phyloP scores from a whole-genome alignment of 1,140 invertebrate genomes.

The Drosophila suzukii region DNA sequence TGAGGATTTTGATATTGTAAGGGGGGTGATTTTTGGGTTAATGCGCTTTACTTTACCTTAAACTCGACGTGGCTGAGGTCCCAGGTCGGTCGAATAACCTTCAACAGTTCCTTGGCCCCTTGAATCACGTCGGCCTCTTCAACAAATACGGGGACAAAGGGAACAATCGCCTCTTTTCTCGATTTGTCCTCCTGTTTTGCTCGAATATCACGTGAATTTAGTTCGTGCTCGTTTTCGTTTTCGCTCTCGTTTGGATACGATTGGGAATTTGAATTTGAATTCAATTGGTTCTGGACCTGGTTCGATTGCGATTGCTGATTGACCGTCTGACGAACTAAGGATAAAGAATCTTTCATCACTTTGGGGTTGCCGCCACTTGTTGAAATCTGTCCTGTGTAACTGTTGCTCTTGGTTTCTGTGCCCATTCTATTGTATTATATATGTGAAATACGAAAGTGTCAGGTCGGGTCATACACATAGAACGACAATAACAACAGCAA shows the following conservation, averaged over 20 bases:
- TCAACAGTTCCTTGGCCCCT: conserved; percentile 86
- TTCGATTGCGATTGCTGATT: conserved; percentile 71
- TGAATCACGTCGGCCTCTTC: conserved; percentile 85
- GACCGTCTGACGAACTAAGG: conserved; percentile 75
- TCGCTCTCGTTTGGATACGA: conserved; percentile 33
- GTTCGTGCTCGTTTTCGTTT: conserved; percentile 42
- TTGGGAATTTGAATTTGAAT: conserved; percentile 46
- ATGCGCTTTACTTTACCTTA: conserved; percentile 84
- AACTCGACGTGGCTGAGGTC: conserved; percentile 85
- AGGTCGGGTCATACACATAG: conserved; percentile 71
- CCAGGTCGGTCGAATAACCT: conserved; percentile 86
- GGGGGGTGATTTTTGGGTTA: neutral
- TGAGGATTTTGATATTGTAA: neutral
- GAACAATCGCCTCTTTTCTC: conserved; percentile 61
- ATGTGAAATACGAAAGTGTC: conserved; percentile 80
- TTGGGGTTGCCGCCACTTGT: conserved; percentile 82
- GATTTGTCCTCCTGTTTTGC: conserved; percentile 43
- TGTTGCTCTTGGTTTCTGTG: conserved; percentile 84
- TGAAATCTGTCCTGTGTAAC: conserved; percentile 83
- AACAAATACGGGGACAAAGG: conserved; percentile 85
- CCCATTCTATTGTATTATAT: conserved; percentile 82
- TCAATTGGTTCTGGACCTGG: conserved; percentile 60
- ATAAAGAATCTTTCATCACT: conserved; percentile 82
- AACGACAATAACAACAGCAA: conserved; percentile 49
- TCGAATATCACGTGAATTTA: conserved; percentile 44